Base-by-base conservation (phyloP, 1,140 invertebrate species). In the Drosophila sechellia region DNA sequence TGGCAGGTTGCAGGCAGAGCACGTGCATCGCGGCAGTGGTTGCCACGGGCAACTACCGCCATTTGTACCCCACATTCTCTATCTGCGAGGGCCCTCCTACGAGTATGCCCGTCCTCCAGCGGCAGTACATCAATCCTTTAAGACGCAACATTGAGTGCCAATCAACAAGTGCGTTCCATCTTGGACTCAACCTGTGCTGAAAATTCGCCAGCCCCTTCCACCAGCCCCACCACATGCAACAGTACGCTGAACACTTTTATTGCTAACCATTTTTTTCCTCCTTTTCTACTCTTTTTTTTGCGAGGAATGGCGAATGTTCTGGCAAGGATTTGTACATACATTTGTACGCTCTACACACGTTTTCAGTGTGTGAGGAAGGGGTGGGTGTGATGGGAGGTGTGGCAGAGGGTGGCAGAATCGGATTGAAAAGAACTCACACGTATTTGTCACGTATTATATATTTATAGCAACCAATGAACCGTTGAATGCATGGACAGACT, bases 371-470 rank as follows among this genome's bases (percentile, higher is more conserved):
- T 40, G 3, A 2, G 20, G 42, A 20, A 17, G 17, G 17, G 17
- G 17, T 17, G 17, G 17, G 17, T 17, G 34, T 15, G 20, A 6
- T 13, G 12, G 42, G 13, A 13, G 37, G 37, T 39, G 35, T 37
- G 11, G 8, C 8, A 37, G 45, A 25, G 25, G 48, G 40, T 25
- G 45, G 15, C 11, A 27, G 20, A 40, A 43, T 58, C 61, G 83
- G 79, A 86, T 86, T 86, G 83, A 86, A 87, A 84, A 79, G 83
- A 87, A 84, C 84, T 87, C 83, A 84, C 83, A 87, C 83, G 83
- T 87, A 87, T 87, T 87, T 87, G 84, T 87, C 83, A 87, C 83
- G 83, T 87, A 87, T 87, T 87, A 87, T 87, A 87, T 87, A 87
- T 87, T 87, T 87, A 87, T 87, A 89, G 84, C 84, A 89, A 89